Conservation (phyloP, 2,888 invertebrate genomes). For the Dusona sp. region DNA sequence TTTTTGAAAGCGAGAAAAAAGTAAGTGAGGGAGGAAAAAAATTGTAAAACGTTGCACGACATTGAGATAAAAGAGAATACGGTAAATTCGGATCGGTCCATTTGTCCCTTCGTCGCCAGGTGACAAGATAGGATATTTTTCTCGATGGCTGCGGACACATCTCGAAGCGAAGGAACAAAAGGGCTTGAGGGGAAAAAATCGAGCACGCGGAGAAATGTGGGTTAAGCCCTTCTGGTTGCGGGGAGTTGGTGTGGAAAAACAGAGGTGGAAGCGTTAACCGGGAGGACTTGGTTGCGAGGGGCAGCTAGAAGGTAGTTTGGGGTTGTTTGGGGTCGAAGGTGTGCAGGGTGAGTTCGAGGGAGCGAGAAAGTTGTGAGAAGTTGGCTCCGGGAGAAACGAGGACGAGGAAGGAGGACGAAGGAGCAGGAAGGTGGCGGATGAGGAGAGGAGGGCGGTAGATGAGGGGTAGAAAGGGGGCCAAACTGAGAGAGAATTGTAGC, state of each 20-base stretch:
- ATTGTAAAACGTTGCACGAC: neutral
- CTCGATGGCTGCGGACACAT: neutral
- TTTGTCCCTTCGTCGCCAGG: conserved; percentile 47
- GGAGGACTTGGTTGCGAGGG: conserved; percentile 12
- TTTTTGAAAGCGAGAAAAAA: neutral
- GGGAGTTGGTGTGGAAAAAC: neutral
- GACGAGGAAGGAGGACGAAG: neutral
- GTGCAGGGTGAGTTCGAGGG: conserved; percentile 35
- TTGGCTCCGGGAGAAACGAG: conserved; percentile 52
- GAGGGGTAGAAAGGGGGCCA: conserved; percentile 34
- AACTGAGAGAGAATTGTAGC: conserved; percentile 59
- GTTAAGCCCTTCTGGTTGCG: conserved; percentile 5
- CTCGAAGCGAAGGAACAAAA: neutral
- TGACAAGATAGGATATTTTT: conserved; percentile 38
- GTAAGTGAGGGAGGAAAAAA: too few relatives aligned
- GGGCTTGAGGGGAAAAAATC: neutral
- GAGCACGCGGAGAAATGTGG: neutral
- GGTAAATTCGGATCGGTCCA: neutral
- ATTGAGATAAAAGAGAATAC: neutral
- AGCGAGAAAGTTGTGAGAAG: conserved; percentile 30
- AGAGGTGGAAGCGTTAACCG: conserved; percentile 2
- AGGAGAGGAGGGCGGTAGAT: neutral
- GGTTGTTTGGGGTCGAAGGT: conserved; percentile 20
- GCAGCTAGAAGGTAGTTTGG: conserved; percentile 17
- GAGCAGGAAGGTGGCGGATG: neutral